A percentile compares a stretch with the other conserved stretches of the same genome.
Conservation (phyloP, 2,113 vertebrate species). For the Taxidea taxus region DNA sequence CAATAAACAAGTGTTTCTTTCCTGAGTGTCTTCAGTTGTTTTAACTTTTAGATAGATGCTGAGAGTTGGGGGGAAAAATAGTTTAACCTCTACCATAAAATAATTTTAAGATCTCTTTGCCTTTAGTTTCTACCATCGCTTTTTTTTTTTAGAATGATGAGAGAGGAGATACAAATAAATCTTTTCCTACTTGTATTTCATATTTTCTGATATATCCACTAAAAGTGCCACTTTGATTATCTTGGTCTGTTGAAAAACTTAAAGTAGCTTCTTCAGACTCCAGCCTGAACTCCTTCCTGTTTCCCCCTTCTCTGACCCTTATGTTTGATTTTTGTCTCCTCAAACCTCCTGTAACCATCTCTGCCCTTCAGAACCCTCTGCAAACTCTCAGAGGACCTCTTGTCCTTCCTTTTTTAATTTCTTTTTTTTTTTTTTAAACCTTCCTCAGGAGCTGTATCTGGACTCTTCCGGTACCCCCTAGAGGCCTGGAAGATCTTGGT, state of each 20-base stretch:
- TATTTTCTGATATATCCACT: neutral
- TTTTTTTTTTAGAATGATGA: slow-evolving; percentile 1
- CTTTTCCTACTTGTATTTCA: neutral
- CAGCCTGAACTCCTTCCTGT: neutral
- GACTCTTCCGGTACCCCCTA: neutral
- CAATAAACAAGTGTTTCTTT: slow-evolving; percentile 7
- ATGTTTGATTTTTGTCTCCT: neutral
- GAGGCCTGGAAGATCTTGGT: neutral
- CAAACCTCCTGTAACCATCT: neutral
- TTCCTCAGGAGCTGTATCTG: neutral
- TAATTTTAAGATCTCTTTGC: neutral
- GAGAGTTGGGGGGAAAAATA: neutral
- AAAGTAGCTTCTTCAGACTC: neutral
- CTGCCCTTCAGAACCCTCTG: neutral
- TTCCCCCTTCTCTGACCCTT: neutral
- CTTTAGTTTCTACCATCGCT: neutral
- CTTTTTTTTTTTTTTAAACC: neutral
- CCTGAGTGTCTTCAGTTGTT: neutral
- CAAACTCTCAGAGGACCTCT: neutral
- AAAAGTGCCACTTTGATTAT: neutral
- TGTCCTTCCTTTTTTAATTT: neutral
- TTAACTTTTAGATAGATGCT: neutral
- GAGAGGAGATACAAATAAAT: neutral
- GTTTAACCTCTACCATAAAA: neutral
- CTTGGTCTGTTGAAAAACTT: slow-evolving; percentile 18